Evolutionary conservation across 2,888 invertebrate genomes (phyloP), one percentile per base, ranked within the genome.

Genomic region (Eueremaeus valkanovi): DNA sequence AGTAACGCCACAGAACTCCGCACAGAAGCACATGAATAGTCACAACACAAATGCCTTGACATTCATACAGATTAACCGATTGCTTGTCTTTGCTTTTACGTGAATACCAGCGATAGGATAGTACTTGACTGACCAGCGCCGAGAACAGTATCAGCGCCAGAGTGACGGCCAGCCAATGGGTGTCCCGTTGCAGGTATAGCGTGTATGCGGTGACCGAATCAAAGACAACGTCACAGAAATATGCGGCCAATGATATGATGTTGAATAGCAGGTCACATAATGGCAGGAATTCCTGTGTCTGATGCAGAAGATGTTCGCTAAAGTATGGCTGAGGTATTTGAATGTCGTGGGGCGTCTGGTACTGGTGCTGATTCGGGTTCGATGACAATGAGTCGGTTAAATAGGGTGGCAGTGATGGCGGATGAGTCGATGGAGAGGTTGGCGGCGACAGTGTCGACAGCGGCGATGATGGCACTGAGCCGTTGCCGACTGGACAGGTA

Each of bases 251-350:
- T 70, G 93, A 93, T 81, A 93, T 92, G 83, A 93, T 91, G 85
- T 93, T 93, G 87, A 93, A 93, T 70, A 93, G 86, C 79, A 93
- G 90, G 86, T 93, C 93, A 87, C 93, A 93, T 83, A 93, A 87
- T 80, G 93, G 93, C 84, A 93, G 87, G 84, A 93, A 93, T 87
- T 93, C 92, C 45, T 70, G 42, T 0, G 36, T 36, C 45, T n/a
- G 13, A 68, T 45, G 45, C 13, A 70, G 24, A 3, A 27, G 2
- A n/a, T 70, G 70, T 8, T 70, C 70, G 29, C 45, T 16, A 42
- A 70, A 70, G 42, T 70, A 70, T 66, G 18, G 18, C 27, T 70
- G 70, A 70, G 70, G 70, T 70, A 70, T 70, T 27, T 45, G 70
- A 11, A 16, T 16, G 27, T 70, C 70, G 33, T 63, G 31, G 11